phyloP scores from a whole-genome alignment of 2,797 vertebrate species.

The Meda fulgida region DNA sequence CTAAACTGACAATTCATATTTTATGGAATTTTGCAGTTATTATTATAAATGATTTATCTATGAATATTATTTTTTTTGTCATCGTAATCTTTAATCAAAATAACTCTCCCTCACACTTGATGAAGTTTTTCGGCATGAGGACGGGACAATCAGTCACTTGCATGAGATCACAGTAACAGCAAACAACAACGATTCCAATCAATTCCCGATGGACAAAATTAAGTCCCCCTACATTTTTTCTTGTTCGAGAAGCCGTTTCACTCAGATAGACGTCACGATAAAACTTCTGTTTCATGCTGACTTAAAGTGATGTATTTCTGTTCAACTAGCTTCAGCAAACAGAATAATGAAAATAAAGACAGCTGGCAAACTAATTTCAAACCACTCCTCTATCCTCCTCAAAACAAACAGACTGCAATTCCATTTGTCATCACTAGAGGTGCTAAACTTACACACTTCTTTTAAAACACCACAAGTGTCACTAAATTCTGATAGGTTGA shows the following conservation, averaged over 20 bases:
- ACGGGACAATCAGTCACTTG: neutral
- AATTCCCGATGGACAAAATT: neutral
- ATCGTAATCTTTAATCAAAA: neutral
- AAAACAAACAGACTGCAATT: constrained; percentile 23
- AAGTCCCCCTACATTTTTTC: neutral
- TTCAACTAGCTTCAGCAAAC: no score
- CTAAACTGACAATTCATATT: neutral
- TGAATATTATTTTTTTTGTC: neutral
- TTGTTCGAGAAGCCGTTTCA: neutral
- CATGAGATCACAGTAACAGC: neutral
- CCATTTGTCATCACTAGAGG: neutral
- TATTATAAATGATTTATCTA: neutral
- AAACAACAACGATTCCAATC: neutral
- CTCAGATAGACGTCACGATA: neutral
- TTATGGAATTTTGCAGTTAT: neutral
- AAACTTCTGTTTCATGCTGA: neutral
- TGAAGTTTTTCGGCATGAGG: neutral
- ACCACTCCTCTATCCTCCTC: neutral
- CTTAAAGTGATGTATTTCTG: neutral
- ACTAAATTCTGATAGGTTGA: neutral
- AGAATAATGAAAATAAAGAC: neutral
- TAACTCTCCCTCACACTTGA: neutral
- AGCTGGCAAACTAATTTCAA: neutral
- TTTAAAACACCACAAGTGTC: neutral
- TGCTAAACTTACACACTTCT: neutral